A percentile compares a stretch with the other conserved stretches of the same genome.
Evolutionary conservation across 2,888 invertebrate genomes (phyloP).

Genomic region (Agonopterix arenella): DNA sequence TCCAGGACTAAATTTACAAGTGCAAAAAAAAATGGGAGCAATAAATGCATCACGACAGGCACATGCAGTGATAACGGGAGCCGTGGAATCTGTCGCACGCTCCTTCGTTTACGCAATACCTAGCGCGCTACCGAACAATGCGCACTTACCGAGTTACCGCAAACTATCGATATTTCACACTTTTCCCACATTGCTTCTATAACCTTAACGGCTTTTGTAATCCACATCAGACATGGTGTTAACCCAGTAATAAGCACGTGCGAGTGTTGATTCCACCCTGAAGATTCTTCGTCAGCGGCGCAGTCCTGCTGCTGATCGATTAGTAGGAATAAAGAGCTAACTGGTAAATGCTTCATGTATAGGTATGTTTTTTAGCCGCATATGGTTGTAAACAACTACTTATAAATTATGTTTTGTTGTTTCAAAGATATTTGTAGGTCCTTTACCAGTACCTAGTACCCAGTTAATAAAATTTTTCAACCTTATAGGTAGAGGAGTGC

Average conservation of each 20-base stretch:
- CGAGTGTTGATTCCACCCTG: constrained; percentile 2
- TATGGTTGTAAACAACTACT: not conserved
- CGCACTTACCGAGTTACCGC: constrained; percentile 30
- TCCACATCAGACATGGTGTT: constrained; percentile 7
- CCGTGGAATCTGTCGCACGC: constrained; percentile 27
- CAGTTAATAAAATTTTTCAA: too few species aligned
- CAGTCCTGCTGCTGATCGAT: too few species aligned
- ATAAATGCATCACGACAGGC: not conserved
- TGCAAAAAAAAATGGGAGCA: too few species aligned
- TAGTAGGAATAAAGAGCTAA: too few species aligned
- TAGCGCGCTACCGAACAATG: constrained; percentile 17
- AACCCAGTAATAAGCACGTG: constrained; percentile 3
- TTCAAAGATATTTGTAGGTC: not conserved
- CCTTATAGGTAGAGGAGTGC: too few species aligned
- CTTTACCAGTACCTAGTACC: too few species aligned
- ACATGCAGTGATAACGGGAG: constrained; percentile 4
- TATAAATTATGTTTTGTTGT: not conserved
- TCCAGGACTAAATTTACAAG: too few species aligned
- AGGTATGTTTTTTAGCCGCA: too few species aligned
- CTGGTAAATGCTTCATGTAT: too few species aligned
- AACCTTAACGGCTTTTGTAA: constrained; percentile 41
- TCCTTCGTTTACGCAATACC: constrained; percentile 24
- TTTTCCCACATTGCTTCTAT: constrained; percentile 51
- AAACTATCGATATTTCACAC: constrained; percentile 56
- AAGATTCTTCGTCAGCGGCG: too few species aligned